Evolutionary conservation across 2,113 vertebrate genomes (phyloP), one percentile per base, ranked within the genome.

Genomic region (Anoplopoma fimbria): DNA sequence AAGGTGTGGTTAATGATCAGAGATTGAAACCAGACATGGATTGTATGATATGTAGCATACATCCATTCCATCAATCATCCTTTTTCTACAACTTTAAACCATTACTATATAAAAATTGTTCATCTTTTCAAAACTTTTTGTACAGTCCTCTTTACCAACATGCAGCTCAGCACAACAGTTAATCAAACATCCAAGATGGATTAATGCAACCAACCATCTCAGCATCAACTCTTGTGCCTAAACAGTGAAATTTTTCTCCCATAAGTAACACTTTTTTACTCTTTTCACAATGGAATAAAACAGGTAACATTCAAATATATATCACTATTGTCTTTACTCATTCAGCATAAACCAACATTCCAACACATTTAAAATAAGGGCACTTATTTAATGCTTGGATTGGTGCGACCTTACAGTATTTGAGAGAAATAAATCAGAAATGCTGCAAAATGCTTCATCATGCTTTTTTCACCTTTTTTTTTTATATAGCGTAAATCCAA

Each of bases 1-100:
- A 33, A 73, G 36, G 42, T 79, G 79, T 61, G 60, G 27, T 25
- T 62, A 69, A 57, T 61, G 1, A 71, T 80, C 34, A 27, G 7
- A 62, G 8, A 73, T 51, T 5, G 10, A 51, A 79, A 47, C 31
- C 51, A 49, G 49, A 49, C 21, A 25, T 51, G 19, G 15, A 55
- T 23, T 6, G 6, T 3, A 34, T 78, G 15, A 51, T 61, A 45
- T 42, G 45, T 25, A 6, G 27, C 23, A 67, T 19, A 53, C 7
- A 60, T 55, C 40, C 47, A 49, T 49, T 51, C 7, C 47, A 23
- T 23, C 21, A 21, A 49, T 49, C 47, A 6, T 49, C 4, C 12
- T 6, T 49, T 19, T 49, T 2, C 7, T 49, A 17, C 15, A 19
- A 49, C 1, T 49, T 19, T 6, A 1, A 49, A 49, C 47, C 47